phyloP scores from a whole-genome alignment of 2,113 vertebrate genomes.

The Gracilinanus agilis region DNA sequence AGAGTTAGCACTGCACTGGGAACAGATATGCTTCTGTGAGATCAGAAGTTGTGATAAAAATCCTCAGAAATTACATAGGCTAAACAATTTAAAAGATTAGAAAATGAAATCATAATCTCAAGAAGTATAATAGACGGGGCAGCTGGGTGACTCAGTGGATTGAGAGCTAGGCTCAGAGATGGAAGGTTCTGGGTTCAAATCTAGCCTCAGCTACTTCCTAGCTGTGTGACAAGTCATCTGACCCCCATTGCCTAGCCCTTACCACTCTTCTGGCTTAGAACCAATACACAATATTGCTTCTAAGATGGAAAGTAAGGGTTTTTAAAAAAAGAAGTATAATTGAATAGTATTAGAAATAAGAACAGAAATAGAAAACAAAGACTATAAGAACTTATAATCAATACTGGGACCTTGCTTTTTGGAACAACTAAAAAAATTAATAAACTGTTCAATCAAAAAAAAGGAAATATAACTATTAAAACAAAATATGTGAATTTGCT shows the following conservation, averaged over 20 bases:
- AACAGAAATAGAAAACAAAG: neutral
- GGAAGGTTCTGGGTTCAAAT: too few species aligned
- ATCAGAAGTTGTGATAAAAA: neutral
- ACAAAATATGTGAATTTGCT: neutral
- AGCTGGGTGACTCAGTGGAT: too few species aligned
- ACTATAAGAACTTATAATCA: neutral
- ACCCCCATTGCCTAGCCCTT: too few species aligned
- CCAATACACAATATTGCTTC: too few species aligned
- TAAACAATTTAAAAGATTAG: neutral
- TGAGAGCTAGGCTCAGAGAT: too few species aligned
- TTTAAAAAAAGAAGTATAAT: neutral
- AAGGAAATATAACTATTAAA: neutral
- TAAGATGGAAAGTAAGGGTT: too few species aligned
- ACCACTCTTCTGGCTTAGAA: too few species aligned
- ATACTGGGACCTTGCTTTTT: neutral
- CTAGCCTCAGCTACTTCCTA: too few species aligned
- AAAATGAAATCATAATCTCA: neutral
- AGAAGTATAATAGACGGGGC: too few species aligned
- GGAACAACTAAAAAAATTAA: neutral
- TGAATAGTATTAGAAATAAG: neutral
- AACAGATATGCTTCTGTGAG: neutral
- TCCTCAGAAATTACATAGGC: neutral
- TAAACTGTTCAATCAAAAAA: neutral
- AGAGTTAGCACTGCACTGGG: neutral
- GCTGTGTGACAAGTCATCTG: too few species aligned